Base-by-base conservation (phyloP, 2,113 vertebrate genomes). In the Corydoras sp. region DNA sequence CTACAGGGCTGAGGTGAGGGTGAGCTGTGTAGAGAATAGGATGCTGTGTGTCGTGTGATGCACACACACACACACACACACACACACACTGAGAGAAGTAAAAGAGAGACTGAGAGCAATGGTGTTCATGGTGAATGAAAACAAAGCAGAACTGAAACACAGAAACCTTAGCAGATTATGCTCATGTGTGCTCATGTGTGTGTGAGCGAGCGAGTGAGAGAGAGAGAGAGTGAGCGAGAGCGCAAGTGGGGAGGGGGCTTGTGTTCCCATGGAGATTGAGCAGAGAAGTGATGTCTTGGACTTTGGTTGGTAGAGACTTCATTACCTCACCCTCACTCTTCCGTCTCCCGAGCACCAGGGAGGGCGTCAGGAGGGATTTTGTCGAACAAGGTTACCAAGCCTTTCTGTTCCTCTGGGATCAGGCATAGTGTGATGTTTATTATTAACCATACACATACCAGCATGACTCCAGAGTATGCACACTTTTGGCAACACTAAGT, bases 251-350 rank as follows among this genome's bases (percentile, higher is more conserved):
- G 81, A 83, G 85, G 82, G 88, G 85, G 81, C 83, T 88, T 83
- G 73, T 58, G 85, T 91, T 87, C 72, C 88, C 84, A 89, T 91
- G 86, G 89, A 79, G 85, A 91, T 88, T 81, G 82, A 78, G 84
- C 83, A 61, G 79, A 82, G 81, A 77, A 85, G 80, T 77, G 80
- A 88, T 86, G 85, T 91, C 89, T 89, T 77, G 80, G 82, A 82
- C 85, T 83, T 81, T 73, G 86, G 80, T 88, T 86, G 87, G 87
- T 86, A 86, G 83, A 84, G 83, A 86, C 77, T 68, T 80, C 77
- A 79, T 74, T 80, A 79, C 69, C 77, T 18, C 9, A 12, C 30
- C 76, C 76, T 80, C 80, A 66, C 81, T 83, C 73, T 81, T 69
- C 77, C 80, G 64, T 78, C 72, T 70, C 72, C 72, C 24, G 71